Percentiles rank a stretch among this genome's conserved stretches.
Evolutionary conservation across 2,113 vertebrate genomes (phyloP).

Genomic region (Prunella himalayana): DNA sequence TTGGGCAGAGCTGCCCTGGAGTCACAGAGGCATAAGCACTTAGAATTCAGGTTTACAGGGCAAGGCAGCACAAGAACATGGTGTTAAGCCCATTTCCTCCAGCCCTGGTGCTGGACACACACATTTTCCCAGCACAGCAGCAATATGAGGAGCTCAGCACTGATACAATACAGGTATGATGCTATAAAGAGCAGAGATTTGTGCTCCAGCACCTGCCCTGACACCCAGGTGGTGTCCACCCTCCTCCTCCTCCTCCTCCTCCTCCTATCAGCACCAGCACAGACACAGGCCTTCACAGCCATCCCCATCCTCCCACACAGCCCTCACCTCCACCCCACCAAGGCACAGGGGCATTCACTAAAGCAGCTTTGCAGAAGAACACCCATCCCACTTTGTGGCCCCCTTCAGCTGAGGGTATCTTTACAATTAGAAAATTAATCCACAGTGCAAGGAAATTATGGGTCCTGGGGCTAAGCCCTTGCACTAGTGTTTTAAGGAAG

Average conservation of each 20-base stretch:
- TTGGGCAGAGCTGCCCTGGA: neutral
- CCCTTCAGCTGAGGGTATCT: neutral
- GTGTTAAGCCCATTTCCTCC: neutral
- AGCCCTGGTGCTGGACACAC: neutral
- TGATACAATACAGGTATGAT: neutral
- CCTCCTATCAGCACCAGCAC: neutral
- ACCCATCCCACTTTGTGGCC: neutral
- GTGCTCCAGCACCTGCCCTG: neutral
- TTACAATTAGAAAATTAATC: neutral
- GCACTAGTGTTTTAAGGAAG: neutral
- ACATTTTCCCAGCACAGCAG: neutral
- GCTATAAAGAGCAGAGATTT: neutral
- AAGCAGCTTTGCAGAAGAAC: neutral
- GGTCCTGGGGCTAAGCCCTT: neutral
- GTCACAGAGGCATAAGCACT: neutral
- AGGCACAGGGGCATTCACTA: neutral
- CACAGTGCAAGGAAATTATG: neutral
- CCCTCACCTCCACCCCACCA: neutral
- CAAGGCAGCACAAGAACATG: accelerated
- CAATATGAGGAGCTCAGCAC: neutral
- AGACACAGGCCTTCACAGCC: neutral
- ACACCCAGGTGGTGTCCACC: neutral
- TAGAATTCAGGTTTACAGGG: neutral
- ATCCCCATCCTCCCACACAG: accelerated
- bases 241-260: neutral